phyloP scores from a whole-genome alignment of 2,888 invertebrate species.

The Blastobasis adustella region DNA sequence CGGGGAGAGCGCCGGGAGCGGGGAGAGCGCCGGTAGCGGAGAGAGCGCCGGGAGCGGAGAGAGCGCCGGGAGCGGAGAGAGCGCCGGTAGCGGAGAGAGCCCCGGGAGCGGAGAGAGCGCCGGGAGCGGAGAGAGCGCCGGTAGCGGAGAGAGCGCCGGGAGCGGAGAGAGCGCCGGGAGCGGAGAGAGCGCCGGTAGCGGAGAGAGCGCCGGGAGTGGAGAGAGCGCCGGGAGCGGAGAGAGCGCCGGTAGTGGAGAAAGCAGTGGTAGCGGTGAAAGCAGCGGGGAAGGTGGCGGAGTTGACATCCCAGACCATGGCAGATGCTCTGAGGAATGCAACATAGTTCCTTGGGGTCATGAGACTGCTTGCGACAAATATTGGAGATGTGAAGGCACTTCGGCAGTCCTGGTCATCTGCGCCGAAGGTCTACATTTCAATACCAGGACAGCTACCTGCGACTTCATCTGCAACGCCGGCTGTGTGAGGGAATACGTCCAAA shows the following conservation, averaged over 20 bases:
- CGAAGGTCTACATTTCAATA: constrained; percentile 56
- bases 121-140: constrained; percentile 3
- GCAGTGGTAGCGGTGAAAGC: background rate
- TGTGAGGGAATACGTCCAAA: constrained; percentile 5
- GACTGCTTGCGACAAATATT: constrained; percentile 54
- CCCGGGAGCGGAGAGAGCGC: too few species aligned
- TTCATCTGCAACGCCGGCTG: constrained; percentile 25
- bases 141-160: constrained; percentile 1
- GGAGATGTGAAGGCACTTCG: constrained; percentile 37
- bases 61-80: too few species aligned
- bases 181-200: background rate
- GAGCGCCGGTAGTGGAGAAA: background rate
- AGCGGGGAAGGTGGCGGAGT: constrained; percentile 1
- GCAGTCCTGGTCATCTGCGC: constrained; percentile 36
- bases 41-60: background rate
- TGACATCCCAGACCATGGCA: constrained; percentile 12
- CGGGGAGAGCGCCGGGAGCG: constrained; percentile 17
- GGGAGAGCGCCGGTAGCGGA: background rate
- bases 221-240: constrained; percentile 1
- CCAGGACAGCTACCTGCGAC: constrained; percentile 41
- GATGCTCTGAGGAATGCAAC: constrained; percentile 41
- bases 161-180: background rate
- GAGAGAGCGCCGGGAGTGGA: constrained; percentile 18
- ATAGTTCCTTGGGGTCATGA: constrained; percentile 49
- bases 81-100: too few species aligned